Percentiles rank a stretch among this genome's conserved stretches.
Evolutionary conservation across 2,888 invertebrate genomes (phyloP).

Genomic region (Athripsodes cinereus): DNA sequence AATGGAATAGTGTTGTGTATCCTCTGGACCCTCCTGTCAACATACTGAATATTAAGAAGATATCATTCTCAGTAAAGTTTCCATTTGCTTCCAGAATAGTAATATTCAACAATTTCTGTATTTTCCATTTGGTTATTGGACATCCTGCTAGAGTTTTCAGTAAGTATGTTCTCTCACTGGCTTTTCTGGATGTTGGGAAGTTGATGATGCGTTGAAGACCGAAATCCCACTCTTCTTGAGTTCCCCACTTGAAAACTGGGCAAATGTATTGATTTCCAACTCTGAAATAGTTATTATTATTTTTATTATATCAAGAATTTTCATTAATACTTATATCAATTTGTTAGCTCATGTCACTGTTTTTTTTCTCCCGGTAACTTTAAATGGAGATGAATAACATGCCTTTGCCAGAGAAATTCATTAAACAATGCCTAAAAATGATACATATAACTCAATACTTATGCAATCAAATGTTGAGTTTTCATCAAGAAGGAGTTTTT

Average conservation of each 20-base stretch:
- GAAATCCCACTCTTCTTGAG: slow-evolving; percentile 75
- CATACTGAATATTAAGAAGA: slow-evolving; percentile 70
- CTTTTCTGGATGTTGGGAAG: slow-evolving; percentile 64
- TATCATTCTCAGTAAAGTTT: slow-evolving; percentile 71
- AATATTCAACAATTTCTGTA: slow-evolving; percentile 59
- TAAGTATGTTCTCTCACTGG: slow-evolving; percentile 70
- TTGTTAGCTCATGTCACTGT: too few relatives aligned
- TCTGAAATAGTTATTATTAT: slow-evolving; percentile 38
- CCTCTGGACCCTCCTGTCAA: slow-evolving; percentile 65
- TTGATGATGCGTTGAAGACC: slow-evolving; percentile 70
- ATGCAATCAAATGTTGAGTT: too few relatives aligned
- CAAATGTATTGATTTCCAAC: slow-evolving; percentile 71
- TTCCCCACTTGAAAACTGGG: slow-evolving; percentile 78
- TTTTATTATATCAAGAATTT: too few relatives aligned
- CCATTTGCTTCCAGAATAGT: slow-evolving; percentile 63
- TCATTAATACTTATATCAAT: too few relatives aligned
- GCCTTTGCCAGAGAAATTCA: too few relatives aligned
- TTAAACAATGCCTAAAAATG: too few relatives aligned
- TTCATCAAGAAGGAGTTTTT: too few relatives aligned
- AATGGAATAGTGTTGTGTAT: slow-evolving; percentile 65
- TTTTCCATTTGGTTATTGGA: slow-evolving; percentile 64
- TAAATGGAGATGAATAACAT: too few relatives aligned
- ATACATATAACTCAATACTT: too few relatives aligned
- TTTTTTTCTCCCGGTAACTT: too few relatives aligned
- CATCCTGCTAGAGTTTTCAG: slow-evolving; percentile 75